These are phyloP conservation scores for Dryas iulia DNA, from an alignment of 1,140 invertebrate genomes.

Conservation along the genomic window DNA sequence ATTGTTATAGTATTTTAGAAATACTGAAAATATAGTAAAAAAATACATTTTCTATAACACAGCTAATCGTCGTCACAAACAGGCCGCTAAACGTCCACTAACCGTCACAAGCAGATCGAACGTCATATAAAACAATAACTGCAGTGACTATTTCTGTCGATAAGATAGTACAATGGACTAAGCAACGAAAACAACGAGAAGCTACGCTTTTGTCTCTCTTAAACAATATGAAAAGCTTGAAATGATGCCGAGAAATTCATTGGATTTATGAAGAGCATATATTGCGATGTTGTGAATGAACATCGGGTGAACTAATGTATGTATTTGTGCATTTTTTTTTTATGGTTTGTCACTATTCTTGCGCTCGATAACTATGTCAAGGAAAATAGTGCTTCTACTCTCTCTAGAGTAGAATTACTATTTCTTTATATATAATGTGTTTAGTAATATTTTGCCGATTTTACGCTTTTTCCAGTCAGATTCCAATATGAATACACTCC, in stretches of 20 bases:
- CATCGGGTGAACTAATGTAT: slow-evolving; percentile 6
- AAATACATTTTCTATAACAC: neutral
- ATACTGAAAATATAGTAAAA: neutral
- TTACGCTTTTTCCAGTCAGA: too few relatives aligned
- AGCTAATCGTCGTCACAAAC: neutral
- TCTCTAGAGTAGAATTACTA: too few relatives aligned
- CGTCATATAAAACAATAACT: slow-evolving; percentile 22
- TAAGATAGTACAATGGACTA: slow-evolving; percentile 33
- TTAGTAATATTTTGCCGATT: too few relatives aligned
- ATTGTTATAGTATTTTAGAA: too few relatives aligned
- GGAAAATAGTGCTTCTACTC: too few relatives aligned
- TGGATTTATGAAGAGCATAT: slow-evolving; percentile 31
- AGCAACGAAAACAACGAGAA: slow-evolving; percentile 35
- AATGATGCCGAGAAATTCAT: slow-evolving; percentile 28
- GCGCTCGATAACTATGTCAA: neutral
- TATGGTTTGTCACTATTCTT: neutral
- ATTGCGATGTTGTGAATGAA: slow-evolving; percentile 30
- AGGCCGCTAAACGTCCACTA: neutral
- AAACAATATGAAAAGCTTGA: slow-evolving; percentile 41
- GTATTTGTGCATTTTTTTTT: neutral
- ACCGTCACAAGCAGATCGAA: slow-evolving; percentile 9
- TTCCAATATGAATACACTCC: too few relatives aligned
- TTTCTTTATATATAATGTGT: too few relatives aligned
- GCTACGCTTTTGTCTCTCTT: slow-evolving; percentile 33
- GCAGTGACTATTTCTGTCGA: slow-evolving; percentile 27